Base-by-base conservation (phyloP, 2,888 invertebrate species). In the Synergus laeviventris region DNA sequence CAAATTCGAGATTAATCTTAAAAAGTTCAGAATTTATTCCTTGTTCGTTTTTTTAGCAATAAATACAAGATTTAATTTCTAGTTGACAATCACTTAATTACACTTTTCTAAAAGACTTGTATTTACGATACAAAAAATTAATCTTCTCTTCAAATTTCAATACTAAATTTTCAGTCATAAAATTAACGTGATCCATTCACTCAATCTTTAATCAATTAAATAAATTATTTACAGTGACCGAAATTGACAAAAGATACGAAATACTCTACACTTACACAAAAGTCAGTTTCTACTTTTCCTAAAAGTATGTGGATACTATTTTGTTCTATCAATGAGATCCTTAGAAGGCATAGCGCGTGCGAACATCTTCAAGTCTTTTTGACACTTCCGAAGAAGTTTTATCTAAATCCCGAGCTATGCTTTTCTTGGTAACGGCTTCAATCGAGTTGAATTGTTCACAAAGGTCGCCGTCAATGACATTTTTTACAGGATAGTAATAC, bases 401-500 rank as follows among this genome's bases (percentile, higher is more conserved):
- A 90, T 99, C 99, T 87, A 99, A 93, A 91, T 99, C 99, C 62
- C 96, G 94, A 0, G 99, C 96, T 79, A 99, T 98, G 81, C 96
- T 96, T 87, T 98, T 98, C 91, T 99, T 99, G 91, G 99, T 99
- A 0, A 94, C 92, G 0, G 96, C 94, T 85, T 99, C 99, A 87
- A 99, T 93, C 0, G 98, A 97, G 90, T 98, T 98, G 92, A 97
- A 99, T 92, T 99, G 99, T 91, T 99, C 99, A 91, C 99, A 99
- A 70, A 99, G 93, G 91, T 99, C 99, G 3, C 99, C 99, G 91
- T 99, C 99, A 84, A 99, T 96, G 1, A 99, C 98, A 92, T 98
- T 98, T 95, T 98, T 98, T 45, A 98, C 97, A 49, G 99, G 98
- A 90, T 97, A 99, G 91, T 99, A 99, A 88, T 98, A 98, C 79